Evolutionary conservation across 2,113 vertebrate species (phyloP).

Genomic region (Micromys minutus): DNA sequence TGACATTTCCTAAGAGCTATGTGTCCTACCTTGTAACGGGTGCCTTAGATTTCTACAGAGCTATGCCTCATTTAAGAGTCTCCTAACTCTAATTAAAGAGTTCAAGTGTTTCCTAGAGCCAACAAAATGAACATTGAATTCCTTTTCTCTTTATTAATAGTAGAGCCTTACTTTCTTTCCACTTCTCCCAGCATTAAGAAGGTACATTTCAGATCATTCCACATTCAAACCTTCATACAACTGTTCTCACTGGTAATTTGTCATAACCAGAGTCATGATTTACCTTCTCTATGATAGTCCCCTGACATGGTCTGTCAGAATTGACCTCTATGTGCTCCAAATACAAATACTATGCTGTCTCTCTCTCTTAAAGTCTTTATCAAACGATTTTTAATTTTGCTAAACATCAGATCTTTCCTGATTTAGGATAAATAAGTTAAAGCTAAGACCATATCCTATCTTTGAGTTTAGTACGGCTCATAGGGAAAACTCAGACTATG

Average conservation of each 20-base stretch:
- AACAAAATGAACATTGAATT: conserved; percentile 25
- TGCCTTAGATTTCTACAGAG: neutral
- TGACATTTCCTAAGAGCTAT: neutral
- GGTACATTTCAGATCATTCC: neutral
- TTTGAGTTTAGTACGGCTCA: neutral
- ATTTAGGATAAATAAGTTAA: neutral
- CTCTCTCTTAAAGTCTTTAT: neutral
- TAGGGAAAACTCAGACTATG: neutral
- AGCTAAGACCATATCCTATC: neutral
- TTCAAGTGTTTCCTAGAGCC: conserved; percentile 29
- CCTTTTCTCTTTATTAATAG: neutral
- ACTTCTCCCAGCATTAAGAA: neutral
- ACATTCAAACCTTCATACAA: neutral
- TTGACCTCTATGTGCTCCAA: neutral
- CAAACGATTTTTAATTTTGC: neutral
- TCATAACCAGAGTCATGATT: neutral
- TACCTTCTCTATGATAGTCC: neutral
- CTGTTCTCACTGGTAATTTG: neutral
- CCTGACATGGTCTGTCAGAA: neutral
- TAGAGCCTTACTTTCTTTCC: neutral
- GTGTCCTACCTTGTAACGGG: neutral
- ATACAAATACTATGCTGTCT: neutral
- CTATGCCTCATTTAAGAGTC: neutral
- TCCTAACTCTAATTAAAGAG: neutral
- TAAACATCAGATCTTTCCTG: neutral